Evolutionary conservation across 2,797 vertebrate genomes (phyloP), one percentile per base, ranked within the genome.

Genomic region (Pipistrellus nathusii): DNA sequence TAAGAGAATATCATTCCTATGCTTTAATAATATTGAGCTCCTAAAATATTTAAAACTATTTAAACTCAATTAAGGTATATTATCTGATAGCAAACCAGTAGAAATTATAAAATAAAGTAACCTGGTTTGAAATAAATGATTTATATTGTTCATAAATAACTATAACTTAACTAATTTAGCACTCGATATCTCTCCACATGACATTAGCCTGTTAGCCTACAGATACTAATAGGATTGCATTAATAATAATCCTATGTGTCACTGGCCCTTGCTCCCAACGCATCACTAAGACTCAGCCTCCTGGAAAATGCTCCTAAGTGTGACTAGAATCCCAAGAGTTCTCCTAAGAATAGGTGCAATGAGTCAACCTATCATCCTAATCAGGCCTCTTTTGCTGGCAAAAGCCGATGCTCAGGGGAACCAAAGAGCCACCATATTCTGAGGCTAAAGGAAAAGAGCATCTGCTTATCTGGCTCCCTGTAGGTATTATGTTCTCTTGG

Each of bases 21-120:
- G 23, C 27, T 84, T 88, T 75, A 90, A 90, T 41, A 53, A 86
- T 90, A 77, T 41, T 78, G 30, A 25, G 30, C 23, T 82, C 66
- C 72, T 81, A 78, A 87, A 87, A 84, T 95, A 90, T 57, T 68
- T 73, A 83, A 78, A 51, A 93, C 73, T 53, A 76, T 30, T 27
- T 3, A 71, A 76, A 71, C 30, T 76, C 10, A 66, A 48, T 88
- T 85, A 21, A 68, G 27, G 20, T 38, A 91, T 55, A 68, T 44
- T 44, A 55, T 85, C 64, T 94, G 68, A 59, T 35, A 23, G 35
- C 18, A 71, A 71, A 77, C 10, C 68, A 14, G n/a, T 20, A 77
- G n/a, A 85, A 90, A 77, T 41, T 71, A 80, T 44, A 55, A 86
- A 85, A 78, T 35, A 76, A 94, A 78, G 35, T 62, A 85, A 88